Evolutionary conservation across 2,888 invertebrate genomes (phyloP), one percentile per base, ranked within the genome.

Genomic region (Tromatobia lineatoria): DNA sequence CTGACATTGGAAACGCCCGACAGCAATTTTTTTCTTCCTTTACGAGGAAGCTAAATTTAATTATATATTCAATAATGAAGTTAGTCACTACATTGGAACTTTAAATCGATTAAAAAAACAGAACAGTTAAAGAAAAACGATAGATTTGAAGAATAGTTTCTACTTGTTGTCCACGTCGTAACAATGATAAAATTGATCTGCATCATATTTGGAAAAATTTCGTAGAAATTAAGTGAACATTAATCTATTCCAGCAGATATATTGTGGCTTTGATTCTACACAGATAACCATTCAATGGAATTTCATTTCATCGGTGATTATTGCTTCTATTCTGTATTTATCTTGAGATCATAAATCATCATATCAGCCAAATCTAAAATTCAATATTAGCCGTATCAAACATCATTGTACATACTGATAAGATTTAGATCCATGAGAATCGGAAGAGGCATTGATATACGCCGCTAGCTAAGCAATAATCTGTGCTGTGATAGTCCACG

Each of bases 371-470:
- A n/a, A 18, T 50, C 18, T 50, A 50, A 50, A 7, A 18, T 50
- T 50, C 7, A 50, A 50, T 50, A 54, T 54, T 13, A 23, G 20
- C 3, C 23, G 8, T 20, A 54, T 15, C 23, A 25, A 25, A 25
- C 25, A 25, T 57, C 25, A 57, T 13, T 57, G 57, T 57, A 25
- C 57, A 25, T 25, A 10, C 15, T 25, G 57, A 57, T 57, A 57
- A 57, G 57, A 61, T 61, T 29, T 4, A 34, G 29, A 61, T 61
- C 34, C 34, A 34, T 18, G 59, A 61, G 59, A 61, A n/a, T 61
- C 59, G 34, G 29, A 18, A 61, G 59, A 29, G 13, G 29, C 15
- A n/a, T 61, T 61, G 59, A 61, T 18, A 57, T 25, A 57, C 57
- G 57, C 23, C 15, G 11, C 25, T 57, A 25, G 25, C 25, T 15